Evolutionary conservation across 2,888 invertebrate genomes (phyloP).

Genomic region (Athalia cordata): DNA sequence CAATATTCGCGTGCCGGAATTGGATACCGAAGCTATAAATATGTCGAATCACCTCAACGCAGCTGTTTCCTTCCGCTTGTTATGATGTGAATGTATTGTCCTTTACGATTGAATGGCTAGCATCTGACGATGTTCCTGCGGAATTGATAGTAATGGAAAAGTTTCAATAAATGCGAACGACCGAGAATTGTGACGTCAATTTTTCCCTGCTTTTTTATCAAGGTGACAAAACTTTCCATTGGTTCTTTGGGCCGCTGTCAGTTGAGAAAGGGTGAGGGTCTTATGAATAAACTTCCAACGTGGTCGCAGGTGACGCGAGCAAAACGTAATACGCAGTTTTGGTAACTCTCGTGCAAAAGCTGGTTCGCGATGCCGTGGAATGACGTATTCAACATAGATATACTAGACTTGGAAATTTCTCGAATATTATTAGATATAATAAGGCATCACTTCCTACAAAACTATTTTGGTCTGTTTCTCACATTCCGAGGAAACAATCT

Average conservation of each 20-base stretch:
- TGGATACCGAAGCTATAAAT: no score
- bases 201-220: not conserved
- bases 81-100: no score
- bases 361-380: constrained; percentile 3
- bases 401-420: constrained; percentile 9
- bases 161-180: constrained; percentile 1
- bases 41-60: no score
- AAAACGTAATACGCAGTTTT: constrained; percentile 43
- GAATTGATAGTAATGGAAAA: constrained; percentile 9
- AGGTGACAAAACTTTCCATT: constrained; percentile 36
- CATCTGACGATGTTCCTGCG: not conserved
- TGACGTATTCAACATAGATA: constrained; percentile 18
- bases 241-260: constrained; percentile 31
- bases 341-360: constrained; percentile 12
- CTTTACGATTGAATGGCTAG: not conserved
- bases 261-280: constrained; percentile 17
- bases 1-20: no score
- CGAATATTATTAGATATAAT: not conserved
- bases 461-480: not conserved
- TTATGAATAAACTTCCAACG: constrained; percentile 39
- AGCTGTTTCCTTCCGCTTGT: no score
- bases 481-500: not conserved
- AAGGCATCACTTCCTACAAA: not conserved
- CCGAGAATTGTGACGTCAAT: constrained; percentile 26
- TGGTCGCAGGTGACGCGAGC: constrained; percentile 44